Percentiles rank a stretch among this genome's conserved stretches.
Conservation (phyloP, 1,140 invertebrate genomes). For the Anagrus nilaparvatae region DNA sequence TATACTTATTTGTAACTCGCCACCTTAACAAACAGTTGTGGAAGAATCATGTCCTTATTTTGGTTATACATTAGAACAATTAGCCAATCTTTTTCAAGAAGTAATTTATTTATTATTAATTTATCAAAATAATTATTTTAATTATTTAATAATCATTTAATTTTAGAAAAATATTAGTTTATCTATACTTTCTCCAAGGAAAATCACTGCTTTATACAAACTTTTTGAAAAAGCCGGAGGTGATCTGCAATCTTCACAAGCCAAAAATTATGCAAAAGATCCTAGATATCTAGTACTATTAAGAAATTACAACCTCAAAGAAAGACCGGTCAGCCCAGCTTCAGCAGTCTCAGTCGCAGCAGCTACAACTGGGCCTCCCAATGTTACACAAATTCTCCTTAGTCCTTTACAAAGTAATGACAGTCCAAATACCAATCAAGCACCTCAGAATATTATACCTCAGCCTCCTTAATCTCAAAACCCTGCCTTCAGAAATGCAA, state of each 20-base stretch:
- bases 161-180: constrained; percentile 70
- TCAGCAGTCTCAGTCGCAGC: constrained; percentile 45
- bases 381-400: constrained; percentile 35
- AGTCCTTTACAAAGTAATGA: constrained; percentile 50
- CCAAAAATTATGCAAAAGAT: constrained; percentile 87
- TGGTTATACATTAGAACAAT: constrained; percentile 63
- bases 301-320: constrained; percentile 57
- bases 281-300: constrained; percentile 72
- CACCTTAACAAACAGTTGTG: constrained; percentile 77
- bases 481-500: constrained; percentile 30
- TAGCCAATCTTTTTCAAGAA: constrained; percentile 62
- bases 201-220: constrained; percentile 69
- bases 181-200: constrained; percentile 79
- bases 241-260: constrained; percentile 64
- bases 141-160: no score
- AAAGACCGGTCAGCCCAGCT: constrained; percentile 63
- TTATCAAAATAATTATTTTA: no score
- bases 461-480: constrained; percentile 31
- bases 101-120: no score
- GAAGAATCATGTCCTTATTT: constrained; percentile 65
- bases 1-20: constrained; percentile 86
- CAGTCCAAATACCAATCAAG: constrained; percentile 43
- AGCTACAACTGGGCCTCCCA: constrained; percentile 28
- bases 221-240: constrained; percentile 78
- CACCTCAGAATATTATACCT: constrained; percentile 26